Evolutionary conservation across 2,888 invertebrate genomes (phyloP), one percentile per base, ranked within the genome.

Genomic region (Tuta absoluta): DNA sequence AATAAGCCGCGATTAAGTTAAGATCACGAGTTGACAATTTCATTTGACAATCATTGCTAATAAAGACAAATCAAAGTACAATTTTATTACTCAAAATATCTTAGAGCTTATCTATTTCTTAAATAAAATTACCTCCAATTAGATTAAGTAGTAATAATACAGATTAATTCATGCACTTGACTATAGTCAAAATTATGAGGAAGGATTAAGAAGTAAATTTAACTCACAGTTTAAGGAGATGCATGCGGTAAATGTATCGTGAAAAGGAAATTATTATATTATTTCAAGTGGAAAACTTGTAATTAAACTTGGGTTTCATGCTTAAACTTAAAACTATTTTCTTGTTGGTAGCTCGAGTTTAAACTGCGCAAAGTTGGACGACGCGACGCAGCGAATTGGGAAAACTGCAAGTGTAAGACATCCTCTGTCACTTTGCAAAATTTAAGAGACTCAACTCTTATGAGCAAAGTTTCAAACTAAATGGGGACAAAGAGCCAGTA

Each of bases 11-110:
- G 7, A 21, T 49, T 49, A n/a, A 17, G 28, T n/a, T 10, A 33
- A 48, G 28, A 24, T 37, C 48, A 59, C 63, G 41, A 38, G 58
- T 63, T 64, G 53, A 65, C 60, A 53, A 37, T 57, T 48, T 63
- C 51, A 62, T 65, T 41, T 28, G 53, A 57, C 64, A 64, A 62
- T 65, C 45, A 51, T 5, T 23, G 51, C 12, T 51, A 23, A 51
- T 51, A 51, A 51, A 51, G 51, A 51, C 51, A 21, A 51, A 23
- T 51, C 19, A 51, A 45, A 45, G 17, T 45, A 45, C 17, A 17
- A 17, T 45, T 45, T 45, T 45, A 45, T 45, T 45, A n/a, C n/a
- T n/a, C n/a, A n/a, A n/a, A 45, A 41, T 45, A 45, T n/a, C 45
- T 45, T 45, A 17, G n/a, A 45, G 45, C 45, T 45, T 45, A 17